Evolutionary conservation across 2,113 vertebrate species (phyloP), one percentile per base, ranked within the genome.

Genomic region (Hypomesus transpacificus): DNA sequence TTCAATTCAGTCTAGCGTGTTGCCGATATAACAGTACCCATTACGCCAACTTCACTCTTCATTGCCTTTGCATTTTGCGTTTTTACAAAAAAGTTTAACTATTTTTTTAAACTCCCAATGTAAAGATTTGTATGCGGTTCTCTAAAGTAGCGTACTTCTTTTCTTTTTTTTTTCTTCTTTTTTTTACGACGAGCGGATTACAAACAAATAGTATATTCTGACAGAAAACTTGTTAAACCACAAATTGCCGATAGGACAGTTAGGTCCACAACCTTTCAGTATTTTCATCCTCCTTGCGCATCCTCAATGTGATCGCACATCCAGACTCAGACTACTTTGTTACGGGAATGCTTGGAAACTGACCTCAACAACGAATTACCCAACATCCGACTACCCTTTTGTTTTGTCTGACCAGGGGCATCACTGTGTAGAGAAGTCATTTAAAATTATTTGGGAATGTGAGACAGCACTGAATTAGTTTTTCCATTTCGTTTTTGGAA

Each of bases 1-100:
- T 66, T 84, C 82, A 82, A 69, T 80, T 86, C 73, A 83, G 80
- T 78, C 79, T 70, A 78, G 70, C 81, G 61, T 80, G 76, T 85
- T 79, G 75, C 58, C 18, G 62, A 75, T 82, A 68, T 80, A 73
- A 65, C 82, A 82, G 86, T 79, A 81, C 78, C 68, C 80, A 78
- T 76, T 74, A 75, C 82, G 54, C 75, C 75, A 81, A 68, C 77
- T 62, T 66, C 17, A 74, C 82, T 83, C 79, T 50, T 56, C 80
- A 62, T 39, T 50, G 57, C 73, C 69, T 54, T 66, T 79, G 65
- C 73, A 54, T 67, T 82, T 68, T n/a, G 20, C 66, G 26, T 75
- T 20, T 51, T 63, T 65, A 13, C 9, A 11, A 46, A 46, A 8
- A 46, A 11, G 8, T 46, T 46, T 78, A 74, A 80, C 60, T 66